Evolutionary conservation across 2,888 invertebrate genomes (phyloP).

Genomic region (Geotrupes spiniger): DNA sequence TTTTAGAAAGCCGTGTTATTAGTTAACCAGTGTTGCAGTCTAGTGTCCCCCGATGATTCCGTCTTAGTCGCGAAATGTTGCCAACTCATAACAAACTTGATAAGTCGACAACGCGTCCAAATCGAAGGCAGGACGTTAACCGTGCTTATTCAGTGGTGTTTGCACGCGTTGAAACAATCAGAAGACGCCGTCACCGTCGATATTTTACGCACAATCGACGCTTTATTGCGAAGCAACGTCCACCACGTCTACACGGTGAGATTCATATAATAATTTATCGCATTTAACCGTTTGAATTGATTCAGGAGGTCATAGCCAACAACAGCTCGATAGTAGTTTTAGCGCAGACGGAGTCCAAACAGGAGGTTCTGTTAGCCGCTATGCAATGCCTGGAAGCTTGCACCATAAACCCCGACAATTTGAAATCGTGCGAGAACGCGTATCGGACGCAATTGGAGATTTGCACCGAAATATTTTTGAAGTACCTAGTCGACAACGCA

Average conservation of each 20-base stretch:
- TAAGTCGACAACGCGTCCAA: slow-evolving; percentile 55
- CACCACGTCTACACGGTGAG: slow-evolving; percentile 30
- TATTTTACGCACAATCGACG: slow-evolving; percentile 45
- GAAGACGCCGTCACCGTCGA: slow-evolving; percentile 39
- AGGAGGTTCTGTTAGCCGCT: slow-evolving; percentile 32
- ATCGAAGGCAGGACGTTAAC: slow-evolving; percentile 45
- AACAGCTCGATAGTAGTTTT: slow-evolving; percentile 15
- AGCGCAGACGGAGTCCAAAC: slow-evolving; percentile 7
- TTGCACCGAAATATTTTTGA: slow-evolving; percentile 48
- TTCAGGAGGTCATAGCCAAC: slow-evolving; percentile 17
- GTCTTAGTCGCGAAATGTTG: slow-evolving; percentile 58
- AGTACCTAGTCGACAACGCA: slow-evolving; percentile 48
- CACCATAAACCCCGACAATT: slow-evolving; percentile 27
- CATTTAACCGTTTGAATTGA: slow-evolving; percentile 30
- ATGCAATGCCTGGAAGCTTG: slow-evolving; percentile 44
- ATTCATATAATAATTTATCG: slow-evolving; percentile 10
- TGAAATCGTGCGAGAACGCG: slow-evolving; percentile 22
- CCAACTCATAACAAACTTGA: slow-evolving; percentile 55
- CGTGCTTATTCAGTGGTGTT: slow-evolving; percentile 45
- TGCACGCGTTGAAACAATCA: slow-evolving; percentile 40
- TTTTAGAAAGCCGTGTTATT: slow-evolving; percentile 47
- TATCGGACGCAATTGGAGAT: slow-evolving; percentile 34
- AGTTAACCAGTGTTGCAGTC: slow-evolving; percentile 44
- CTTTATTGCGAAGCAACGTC: slow-evolving; percentile 42
- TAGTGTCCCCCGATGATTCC: slow-evolving; percentile 52